A percentile compares a stretch with the other conserved stretches of the same genome.
Evolutionary conservation across 1,140 invertebrate species (phyloP).

Genomic region (Drosophila sturtevanti): DNA sequence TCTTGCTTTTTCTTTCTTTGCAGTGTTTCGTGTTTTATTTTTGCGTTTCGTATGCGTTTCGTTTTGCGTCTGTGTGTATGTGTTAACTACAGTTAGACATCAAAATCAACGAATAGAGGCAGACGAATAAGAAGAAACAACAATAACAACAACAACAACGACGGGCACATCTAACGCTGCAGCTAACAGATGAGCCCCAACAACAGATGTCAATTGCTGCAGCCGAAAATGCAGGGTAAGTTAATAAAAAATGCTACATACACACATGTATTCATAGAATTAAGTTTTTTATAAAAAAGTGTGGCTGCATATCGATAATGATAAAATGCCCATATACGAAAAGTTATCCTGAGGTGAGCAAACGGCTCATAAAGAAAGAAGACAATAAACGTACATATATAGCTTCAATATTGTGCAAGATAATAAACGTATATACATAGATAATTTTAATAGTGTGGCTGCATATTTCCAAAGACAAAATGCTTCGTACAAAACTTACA

Average conservation of each 20-base stretch:
- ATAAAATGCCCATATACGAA: too few species aligned
- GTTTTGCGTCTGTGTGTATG: conserved; percentile 49
- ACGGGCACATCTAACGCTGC: conserved; percentile 80
- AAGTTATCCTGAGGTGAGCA: too few species aligned
- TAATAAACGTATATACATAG: too few species aligned
- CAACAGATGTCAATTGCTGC: conserved; percentile 86
- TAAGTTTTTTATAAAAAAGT: too few species aligned
- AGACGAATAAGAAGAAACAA: background rate
- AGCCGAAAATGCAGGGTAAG: conserved; percentile 87
- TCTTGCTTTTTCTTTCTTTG: conserved; percentile 26
- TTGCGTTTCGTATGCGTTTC: conserved; percentile 59
- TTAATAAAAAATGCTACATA: conserved; percentile 11
- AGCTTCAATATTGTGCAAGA: too few species aligned
- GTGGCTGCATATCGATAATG: too few species aligned
- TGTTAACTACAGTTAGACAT: conserved; percentile 38
- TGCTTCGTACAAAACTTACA: too few species aligned
- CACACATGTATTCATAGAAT: too few species aligned
- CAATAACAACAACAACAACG: conserved; percentile 40
- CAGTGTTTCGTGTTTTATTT: conserved; percentile 75
- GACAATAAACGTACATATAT: too few species aligned
- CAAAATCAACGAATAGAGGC: conserved; percentile 29
- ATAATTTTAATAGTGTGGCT: too few species aligned
- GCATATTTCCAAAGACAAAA: too few species aligned
- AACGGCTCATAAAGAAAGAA: too few species aligned
- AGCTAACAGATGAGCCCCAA: conserved; percentile 83